Evolutionary conservation across 2,888 invertebrate species (phyloP), one percentile per base, ranked within the genome.

Genomic region (Macropis europaea): DNA sequence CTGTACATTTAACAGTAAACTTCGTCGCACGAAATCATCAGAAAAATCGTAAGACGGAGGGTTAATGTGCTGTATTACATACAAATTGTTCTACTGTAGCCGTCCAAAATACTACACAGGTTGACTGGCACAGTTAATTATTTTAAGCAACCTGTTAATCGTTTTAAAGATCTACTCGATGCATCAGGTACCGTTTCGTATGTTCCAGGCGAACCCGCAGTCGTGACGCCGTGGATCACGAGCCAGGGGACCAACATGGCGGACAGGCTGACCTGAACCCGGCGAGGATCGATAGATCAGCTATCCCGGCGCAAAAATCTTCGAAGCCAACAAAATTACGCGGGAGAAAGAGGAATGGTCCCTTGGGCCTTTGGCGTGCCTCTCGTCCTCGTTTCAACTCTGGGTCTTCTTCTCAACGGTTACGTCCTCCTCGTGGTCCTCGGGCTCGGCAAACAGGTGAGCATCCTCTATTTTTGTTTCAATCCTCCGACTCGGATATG

Each of bases 391-490:
- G 92, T 94, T 90, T 93, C 94, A 87, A 91, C 93, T 81, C 90
- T 94, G 82, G 95, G 95, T 82, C 91, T 95, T 78, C 90, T 95
- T 80, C 92, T 95, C 87, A 95, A 95, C 90, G 93, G 92, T 52
- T 95, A 95, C 89, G 94, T 95, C 86, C 90, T 95, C 36, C 91
- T 95, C 84, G 92, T 95, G 84, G 94, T 95, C 67, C 90, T 95
- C 53, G 86, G 87, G 50, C 92, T 95, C 66, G 93, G 94, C 63
- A 88, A 89, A 77, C 87, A 88, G 87, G 89, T 88, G 69, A 74
- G 38, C 47, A 32, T n/a, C 2, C n/a, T 11, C 13, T 0, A 32
- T 9, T 11, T 6, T 3, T 6, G 30, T 30, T 3, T 11, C n/a
- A 7, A 34, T 7, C 34, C 19, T n/a, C n/a, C n/a, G n/a, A n/a